Conservation (phyloP, 2,797 vertebrate species). For the Poecilia picta region DNA sequence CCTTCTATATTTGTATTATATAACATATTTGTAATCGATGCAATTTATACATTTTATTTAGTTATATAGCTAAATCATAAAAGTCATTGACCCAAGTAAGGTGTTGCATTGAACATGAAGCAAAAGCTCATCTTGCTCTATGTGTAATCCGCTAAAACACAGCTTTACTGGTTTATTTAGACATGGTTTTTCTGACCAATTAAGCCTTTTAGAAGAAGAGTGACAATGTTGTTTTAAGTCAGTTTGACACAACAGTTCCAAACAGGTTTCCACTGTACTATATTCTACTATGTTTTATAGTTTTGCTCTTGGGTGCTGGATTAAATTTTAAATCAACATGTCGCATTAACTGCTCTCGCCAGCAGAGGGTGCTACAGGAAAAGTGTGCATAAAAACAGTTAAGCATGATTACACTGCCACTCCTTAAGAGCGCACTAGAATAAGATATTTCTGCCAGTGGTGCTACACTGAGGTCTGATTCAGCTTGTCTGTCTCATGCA, state of each 20-base stretch:
- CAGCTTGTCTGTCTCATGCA: conserved; percentile 38
- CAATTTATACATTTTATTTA: conserved; percentile 5
- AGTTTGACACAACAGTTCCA: background rate
- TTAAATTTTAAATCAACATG: background rate
- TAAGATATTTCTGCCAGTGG: conserved; percentile 3
- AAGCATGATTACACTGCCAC: background rate
- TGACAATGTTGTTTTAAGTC: background rate
- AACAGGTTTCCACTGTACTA: background rate
- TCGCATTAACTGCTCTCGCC: conserved; percentile 27
- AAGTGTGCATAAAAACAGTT: background rate
- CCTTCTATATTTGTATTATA: background rate
- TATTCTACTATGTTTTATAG: background rate
- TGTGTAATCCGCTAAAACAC: too few relatives aligned
- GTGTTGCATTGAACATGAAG: background rate
- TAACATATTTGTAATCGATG: background rate
- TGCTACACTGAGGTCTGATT: conserved; percentile 29
- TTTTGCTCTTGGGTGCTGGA: background rate
- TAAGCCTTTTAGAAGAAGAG: background rate
- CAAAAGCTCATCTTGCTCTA: background rate
- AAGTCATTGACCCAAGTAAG: conserved; percentile 25
- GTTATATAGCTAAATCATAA: conserved; percentile 29
- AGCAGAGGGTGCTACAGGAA: conserved; percentile 58
- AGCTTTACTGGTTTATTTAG: too few relatives aligned
- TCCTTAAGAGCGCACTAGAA: background rate
- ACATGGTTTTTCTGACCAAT: too few relatives aligned